Evolutionary conservation across 2,888 invertebrate species (phyloP), one percentile per base, ranked within the genome.

Genomic region (Pteria penguin): DNA sequence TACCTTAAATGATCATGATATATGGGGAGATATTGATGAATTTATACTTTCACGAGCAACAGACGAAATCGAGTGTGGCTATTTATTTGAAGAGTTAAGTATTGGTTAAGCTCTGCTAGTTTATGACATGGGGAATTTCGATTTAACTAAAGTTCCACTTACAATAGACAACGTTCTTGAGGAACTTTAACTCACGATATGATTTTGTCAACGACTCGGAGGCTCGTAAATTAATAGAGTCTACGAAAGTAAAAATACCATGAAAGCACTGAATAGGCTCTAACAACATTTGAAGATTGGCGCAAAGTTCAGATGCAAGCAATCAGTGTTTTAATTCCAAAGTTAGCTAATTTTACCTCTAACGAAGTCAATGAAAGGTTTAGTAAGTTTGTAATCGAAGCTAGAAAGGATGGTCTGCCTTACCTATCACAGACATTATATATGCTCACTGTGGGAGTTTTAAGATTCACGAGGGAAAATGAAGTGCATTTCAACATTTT

Each of bases 211-310:
- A 45, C 18, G 45, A 45, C 45, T 8, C 8, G 18, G 18, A 45
- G 18, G 45, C 18, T 8, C 8, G 18, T 14, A 45, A 45, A 45
- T 18, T 45, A 14, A 14, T 45, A 45, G 45, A 8, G 11, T 60
- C 60, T 24, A 26, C 11, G 18, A 1, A 60, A 26, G 27, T 27
- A 60, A 60, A 27, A 60, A 60, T 26, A 60, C 60, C 60, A 27
- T n/a, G 27, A 60, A 27, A 60, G 27, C 27, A 60, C 60, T 4
- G 27, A 60, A 8, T 60, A 27, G 60, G 27, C 26, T 14, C 3
- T 60, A 26, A 26, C 60, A 18, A 60, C 60, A n/a, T n/a, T n/a
- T n/a, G n/a, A n/a, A n/a, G n/a, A 60, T 26, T 60, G 45, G 45
- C 8, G 45, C 8, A 14, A 8, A 18, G 18, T 18, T 18, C 1